Evolutionary conservation across 2,113 vertebrate genomes (phyloP), one percentile per base, ranked within the genome.

Genomic region (Dipodomys ordii): DNA sequence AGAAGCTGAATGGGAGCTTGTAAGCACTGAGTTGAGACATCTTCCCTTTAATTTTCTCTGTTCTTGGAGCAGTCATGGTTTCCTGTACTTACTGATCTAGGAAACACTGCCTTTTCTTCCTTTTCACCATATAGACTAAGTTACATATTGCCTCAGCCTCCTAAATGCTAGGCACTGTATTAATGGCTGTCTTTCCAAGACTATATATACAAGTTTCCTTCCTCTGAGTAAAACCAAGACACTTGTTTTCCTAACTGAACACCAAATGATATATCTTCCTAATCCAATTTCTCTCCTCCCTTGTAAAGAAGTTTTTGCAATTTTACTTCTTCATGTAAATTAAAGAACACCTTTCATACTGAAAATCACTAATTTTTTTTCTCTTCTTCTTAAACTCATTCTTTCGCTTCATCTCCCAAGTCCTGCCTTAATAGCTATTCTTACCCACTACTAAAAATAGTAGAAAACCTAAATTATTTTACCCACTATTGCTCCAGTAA

Each of bases 251-350:
- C 35, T 68, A 46, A 79, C 7, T 57, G 35, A 78, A 71, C 6
- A 62, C 46, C 67, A 93, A 49, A 13, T 67, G 39, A 82, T 13
- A 91, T 0, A 89, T 28, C 18, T 82, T 64, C 30, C 69, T 80
- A 92, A 86, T 49, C 60, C 65, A 88, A 80, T 18, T 74, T 89
- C 46, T 19, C 3, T 76, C n/a, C 7, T n/a, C 23, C 30, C 39
- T 62, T 62, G 11, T 32, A 68, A 95, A 39, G 16, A 83, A 86
- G 12, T 60, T 49, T 64, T 76, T 87, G 28, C 12, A 82, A 91
- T 92, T 64, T 73, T 65, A 74, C 60, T 81, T 93, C 60, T 60
- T 82, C 18, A 78, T 44, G 27, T 4, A 60, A 94, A 88, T 68
- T 73, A 71, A 86, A 89, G 57, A 57, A 39, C 2, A 18, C 62